Percentiles rank a stretch among this genome's conserved stretches.
phyloP scores from a whole-genome alignment of 2,888 invertebrate species.

The Conus canariensis region DNA sequence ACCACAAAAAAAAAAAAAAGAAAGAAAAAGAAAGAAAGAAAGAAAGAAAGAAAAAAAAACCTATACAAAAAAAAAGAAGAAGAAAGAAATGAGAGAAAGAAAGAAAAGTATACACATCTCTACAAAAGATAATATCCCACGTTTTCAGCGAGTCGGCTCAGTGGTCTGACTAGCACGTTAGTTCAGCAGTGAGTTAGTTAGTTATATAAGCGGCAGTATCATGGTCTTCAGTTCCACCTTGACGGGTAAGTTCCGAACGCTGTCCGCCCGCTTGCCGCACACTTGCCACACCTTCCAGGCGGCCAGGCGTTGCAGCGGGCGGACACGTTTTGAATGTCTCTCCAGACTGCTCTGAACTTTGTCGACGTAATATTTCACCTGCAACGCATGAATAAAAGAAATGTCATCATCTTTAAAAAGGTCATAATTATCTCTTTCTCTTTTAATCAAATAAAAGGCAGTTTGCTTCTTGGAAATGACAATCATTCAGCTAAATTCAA shows the following conservation, averaged over 20 bases:
- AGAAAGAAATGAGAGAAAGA: too few species aligned
- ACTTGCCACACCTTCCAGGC: constrained; percentile 44
- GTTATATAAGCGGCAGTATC: constrained; percentile 41
- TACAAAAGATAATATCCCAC: too few species aligned
- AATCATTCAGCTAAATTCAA: too few species aligned
- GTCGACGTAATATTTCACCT: constrained; percentile 43
- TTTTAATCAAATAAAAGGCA: background rate
- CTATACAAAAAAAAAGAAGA: too few species aligned
- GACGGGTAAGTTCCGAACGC: constrained; percentile 36
- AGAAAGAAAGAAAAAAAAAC: too few species aligned
- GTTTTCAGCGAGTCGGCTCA: too few species aligned
- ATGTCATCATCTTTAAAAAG: background rate
- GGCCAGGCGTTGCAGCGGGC: constrained; percentile 27
- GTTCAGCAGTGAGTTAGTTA: too few species aligned
- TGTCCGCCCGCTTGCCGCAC: constrained; percentile 36
- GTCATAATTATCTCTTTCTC: background rate
- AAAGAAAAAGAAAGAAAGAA: too few species aligned
- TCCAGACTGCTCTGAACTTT: constrained; percentile 28
- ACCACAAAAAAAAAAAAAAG: too few species aligned
- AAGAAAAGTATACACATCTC: too few species aligned
- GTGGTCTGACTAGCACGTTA: too few species aligned
- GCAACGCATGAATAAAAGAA: background rate
- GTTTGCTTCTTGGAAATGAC: too few species aligned
- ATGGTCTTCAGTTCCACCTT: constrained; percentile 46
- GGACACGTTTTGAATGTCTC: constrained; percentile 31